Evolutionary conservation across 2,113 vertebrate species (phyloP).

Genomic region (Eonycteris spelaea): DNA sequence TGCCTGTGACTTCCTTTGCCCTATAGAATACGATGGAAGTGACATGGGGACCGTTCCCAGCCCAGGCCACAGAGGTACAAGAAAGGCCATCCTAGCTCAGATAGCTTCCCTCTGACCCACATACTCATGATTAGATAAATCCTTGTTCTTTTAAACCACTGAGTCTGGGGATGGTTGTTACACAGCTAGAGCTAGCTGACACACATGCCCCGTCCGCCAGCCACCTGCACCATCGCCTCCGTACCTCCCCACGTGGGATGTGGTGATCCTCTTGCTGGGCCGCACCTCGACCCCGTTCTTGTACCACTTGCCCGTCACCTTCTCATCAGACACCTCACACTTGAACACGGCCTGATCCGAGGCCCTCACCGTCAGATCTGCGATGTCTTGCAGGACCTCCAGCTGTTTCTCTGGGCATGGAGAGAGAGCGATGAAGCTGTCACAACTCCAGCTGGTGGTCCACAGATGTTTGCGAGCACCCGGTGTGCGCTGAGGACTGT

Average conservation of each 20-base stretch:
- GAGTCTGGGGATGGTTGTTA: neutral
- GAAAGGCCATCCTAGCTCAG: neutral
- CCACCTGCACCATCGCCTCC: accelerated
- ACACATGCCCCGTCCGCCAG: accelerated
- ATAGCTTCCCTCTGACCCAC: neutral
- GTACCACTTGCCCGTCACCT: conserved; percentile 94
- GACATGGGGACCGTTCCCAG: neutral
- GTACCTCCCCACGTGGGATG: conserved; percentile 90
- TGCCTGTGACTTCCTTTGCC: neutral
- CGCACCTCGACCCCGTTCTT: conserved; percentile 92
- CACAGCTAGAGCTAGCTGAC: neutral
- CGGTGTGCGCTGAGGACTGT: neutral
- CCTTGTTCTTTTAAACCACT: neutral
- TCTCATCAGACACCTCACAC: conserved; percentile 95
- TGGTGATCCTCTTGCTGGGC: conserved; percentile 87
- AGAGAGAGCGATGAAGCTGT: neutral
- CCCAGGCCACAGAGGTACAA: neutral
- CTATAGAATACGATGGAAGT: neutral
- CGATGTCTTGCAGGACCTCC: conserved; percentile 91
- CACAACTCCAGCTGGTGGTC: accelerated
- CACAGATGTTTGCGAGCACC: neutral
- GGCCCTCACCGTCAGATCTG: conserved; percentile 90
- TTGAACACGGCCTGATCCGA: conserved; percentile 91
- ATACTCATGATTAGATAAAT: neutral
- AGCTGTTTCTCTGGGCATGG: conserved; percentile 87